Base-by-base conservation (phyloP, 1,140 invertebrate species). In the Acyrthosiphon pisum region DNA sequence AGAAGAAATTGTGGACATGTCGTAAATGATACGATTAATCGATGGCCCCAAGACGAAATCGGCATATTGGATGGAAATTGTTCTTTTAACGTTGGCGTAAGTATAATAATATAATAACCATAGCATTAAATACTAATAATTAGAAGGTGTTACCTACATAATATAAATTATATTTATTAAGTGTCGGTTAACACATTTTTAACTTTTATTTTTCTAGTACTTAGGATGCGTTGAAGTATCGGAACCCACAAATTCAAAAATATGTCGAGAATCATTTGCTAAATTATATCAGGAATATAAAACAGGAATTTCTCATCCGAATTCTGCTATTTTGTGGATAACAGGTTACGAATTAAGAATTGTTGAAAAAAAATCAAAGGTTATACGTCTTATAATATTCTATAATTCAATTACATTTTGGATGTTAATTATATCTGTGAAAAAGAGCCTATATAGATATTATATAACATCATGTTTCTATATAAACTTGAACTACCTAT, bases 321-420 rank as follows among this genome's bases (percentile, higher is more conserved):
- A 2, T 83, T 22, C 76, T 26, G 41, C 68, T 14, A 26, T 83
- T n/a, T 53, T 92, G 18, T 92, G 91, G 91, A 81, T 92, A 30
- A 92, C 91, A 9, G 91, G 68, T 41, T 92, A 83, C 22, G 91
- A 92, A n/a, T 48, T 92, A 46, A 83, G 91, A 83, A 50, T 92
- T 48, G 76, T 92, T 23, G 91, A 92, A 18, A 50, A 37, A 46
- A 46, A 9, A 37, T 92, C 91, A 81, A 92, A 92, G 68, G 91
- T 92, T 14, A 92, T n/a, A n/a, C n/a, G n/a, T n/a, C n/a, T n/a
- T n/a, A n/a, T n/a, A 68, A 92, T n/a, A 68, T 53, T 0, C 22
- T 22, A 53, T n/a, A n/a, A 3, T n/a, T 76, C 30, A 18, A 8
- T 76, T n/a, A 76, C 6, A 30, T 68, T 68, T 68, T 8, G 53